Evolutionary conservation across 2,888 invertebrate genomes (phyloP).

Genomic region (Pteria penguin): DNA sequence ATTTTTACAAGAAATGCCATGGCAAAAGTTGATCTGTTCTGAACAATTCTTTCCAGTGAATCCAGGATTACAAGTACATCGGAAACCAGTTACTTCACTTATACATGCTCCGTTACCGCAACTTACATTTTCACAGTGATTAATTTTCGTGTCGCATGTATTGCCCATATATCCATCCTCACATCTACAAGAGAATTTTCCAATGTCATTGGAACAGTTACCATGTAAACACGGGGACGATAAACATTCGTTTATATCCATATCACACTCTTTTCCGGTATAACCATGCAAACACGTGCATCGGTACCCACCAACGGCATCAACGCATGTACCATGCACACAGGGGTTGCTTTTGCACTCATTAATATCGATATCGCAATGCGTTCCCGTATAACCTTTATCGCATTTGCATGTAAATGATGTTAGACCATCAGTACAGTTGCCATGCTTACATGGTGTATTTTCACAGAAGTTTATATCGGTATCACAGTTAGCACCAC

Average conservation of each 20-base stretch:
- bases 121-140: slow-evolving; percentile 84
- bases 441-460: slow-evolving; percentile 46
- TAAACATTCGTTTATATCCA: background rate
- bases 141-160: slow-evolving; percentile 88
- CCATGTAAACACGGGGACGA: background rate
- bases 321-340: background rate
- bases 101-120: background rate
- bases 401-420: slow-evolving; percentile 48
- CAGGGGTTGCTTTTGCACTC: slow-evolving; percentile 56
- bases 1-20: background rate
- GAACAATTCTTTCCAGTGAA: background rate
- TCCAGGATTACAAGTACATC: background rate
- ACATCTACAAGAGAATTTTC: background rate
- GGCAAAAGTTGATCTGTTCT: background rate
- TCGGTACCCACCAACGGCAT: background rate
- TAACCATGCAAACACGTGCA: slow-evolving; percentile 4
- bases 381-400: slow-evolving; percentile 43
- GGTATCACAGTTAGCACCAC: background rate
- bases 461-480: slow-evolving; percentile 25
- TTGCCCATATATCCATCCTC: background rate
- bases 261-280: background rate
- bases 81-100: background rate
- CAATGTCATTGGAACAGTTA: background rate
- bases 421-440: slow-evolving; percentile 32
- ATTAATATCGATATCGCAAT: slow-evolving; percentile 38